These are phyloP conservation scores for Leptodactylus fallax DNA, from an alignment of 2,797 vertebrate genomes.

Conservation along the genomic window DNA sequence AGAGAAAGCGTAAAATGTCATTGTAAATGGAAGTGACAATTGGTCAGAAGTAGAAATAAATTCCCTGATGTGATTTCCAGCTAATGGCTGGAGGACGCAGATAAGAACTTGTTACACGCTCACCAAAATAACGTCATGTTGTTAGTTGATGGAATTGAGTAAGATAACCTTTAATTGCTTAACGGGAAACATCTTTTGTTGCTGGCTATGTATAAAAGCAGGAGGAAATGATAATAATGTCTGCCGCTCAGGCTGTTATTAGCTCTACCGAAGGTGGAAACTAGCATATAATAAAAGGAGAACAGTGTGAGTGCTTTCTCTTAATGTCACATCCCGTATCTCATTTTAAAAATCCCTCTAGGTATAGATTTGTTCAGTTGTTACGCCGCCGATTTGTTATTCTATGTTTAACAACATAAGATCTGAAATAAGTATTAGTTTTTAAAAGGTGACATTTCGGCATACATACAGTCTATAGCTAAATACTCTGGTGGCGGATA, in stretches of 20 bases:
- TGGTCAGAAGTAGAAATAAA: slow-evolving; percentile 69
- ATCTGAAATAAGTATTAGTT: background rate
- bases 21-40: slow-evolving; percentile 65
- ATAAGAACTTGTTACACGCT: slow-evolving; percentile 68
- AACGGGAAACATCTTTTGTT: slow-evolving; percentile 46
- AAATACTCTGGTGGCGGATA: background rate
- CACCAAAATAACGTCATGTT: slow-evolving; percentile 62
- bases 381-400: background rate
- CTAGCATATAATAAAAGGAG: slow-evolving; percentile 19
- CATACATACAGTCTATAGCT: background rate
- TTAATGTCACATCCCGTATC: slow-evolving; percentile 57
- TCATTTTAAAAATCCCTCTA: background rate
- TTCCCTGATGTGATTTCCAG: slow-evolving; percentile 69
- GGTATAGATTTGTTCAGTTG: slow-evolving; percentile 16
- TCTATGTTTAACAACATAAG: slow-evolving; percentile 2
- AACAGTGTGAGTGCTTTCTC: slow-evolving; percentile 22
- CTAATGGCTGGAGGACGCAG: slow-evolving; percentile 72
- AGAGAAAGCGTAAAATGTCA: slow-evolving; percentile 72
- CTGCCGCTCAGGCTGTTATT: slow-evolving; percentile 30
- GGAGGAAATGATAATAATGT: slow-evolving; percentile 35
- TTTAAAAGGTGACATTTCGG: background rate
- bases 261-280: slow-evolving; percentile 23
- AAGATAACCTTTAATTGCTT: slow-evolving; percentile 67
- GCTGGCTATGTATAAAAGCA: slow-evolving; percentile 21
- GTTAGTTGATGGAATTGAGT: slow-evolving; percentile 63